Evolutionary conservation across 2,888 invertebrate species (phyloP).

Genomic region (Mayetiola destructor): DNA sequence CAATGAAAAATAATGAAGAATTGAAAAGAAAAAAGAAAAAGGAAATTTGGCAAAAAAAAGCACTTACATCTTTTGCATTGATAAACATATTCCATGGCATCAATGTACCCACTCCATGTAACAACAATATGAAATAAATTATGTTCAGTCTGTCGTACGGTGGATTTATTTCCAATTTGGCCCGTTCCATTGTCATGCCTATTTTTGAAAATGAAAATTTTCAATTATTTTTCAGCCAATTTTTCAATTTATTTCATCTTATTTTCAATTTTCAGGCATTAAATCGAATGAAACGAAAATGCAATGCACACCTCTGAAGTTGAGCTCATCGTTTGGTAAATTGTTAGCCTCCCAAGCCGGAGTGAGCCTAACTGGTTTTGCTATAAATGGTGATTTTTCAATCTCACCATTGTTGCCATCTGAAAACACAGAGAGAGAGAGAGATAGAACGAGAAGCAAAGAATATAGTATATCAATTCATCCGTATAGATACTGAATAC

Average conservation of each 20-base stretch:
- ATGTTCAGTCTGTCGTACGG: conserved; percentile 65
- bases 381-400: conserved; percentile 47
- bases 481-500: too few species aligned
- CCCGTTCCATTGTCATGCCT: conserved; percentile 50
- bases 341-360: conserved; percentile 80
- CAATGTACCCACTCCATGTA: conserved; percentile 85
- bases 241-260: neutral
- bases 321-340: conserved; percentile 68
- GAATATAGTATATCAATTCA: too few species aligned
- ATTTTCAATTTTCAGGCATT: neutral
- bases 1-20: conserved; percentile 15
- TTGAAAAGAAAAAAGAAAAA: neutral
- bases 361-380: conserved; percentile 64
- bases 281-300: neutral
- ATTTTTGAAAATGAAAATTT: conserved; percentile 20
- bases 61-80: conserved; percentile 70
- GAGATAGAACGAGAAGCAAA: too few species aligned
- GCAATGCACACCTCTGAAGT: conserved; percentile 57
- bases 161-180: conserved; percentile 55
- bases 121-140: conserved; percentile 74
- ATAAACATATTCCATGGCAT: conserved; percentile 99
- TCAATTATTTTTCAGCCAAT: too few species aligned
- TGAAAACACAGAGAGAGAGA: conserved; percentile 4
- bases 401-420: conserved; percentile 28
- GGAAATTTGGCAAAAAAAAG: neutral